Evolutionary conservation across 2,888 invertebrate genomes (phyloP), one percentile per base, ranked within the genome.

Genomic region (Agriotes lineatus): DNA sequence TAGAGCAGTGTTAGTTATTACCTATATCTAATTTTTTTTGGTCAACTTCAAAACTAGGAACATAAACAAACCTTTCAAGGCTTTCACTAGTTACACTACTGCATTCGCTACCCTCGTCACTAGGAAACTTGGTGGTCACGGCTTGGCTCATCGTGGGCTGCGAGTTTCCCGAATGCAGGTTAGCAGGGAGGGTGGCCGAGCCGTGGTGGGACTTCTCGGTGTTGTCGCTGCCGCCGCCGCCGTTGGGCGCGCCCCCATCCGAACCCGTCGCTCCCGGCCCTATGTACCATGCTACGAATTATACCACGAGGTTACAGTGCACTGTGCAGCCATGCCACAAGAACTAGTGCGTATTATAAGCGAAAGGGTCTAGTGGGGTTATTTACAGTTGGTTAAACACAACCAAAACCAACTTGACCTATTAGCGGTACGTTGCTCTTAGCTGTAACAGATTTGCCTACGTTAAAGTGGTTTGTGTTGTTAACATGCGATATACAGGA

Each of bases 41-140:
- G n/a, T n/a, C n/a, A n/a, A n/a, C n/a, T n/a, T n/a, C n/a, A n/a
- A n/a, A n/a, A n/a, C n/a, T 37, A 25, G 7, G 7, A 25, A 7
- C 14, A 16, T 30, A 37, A 45, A 85, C 85, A 85, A 76, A 89
- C 89, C 88, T 88, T 44, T 91, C 91, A 64, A 89, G 90, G 72
- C 92, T 93, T 78, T 95, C 95, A 78, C 94, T 95, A 33, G 95
- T 95, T 62, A 95, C 94, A 62, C 94, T 94, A 72, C 94, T 95
- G 80, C 93, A 94, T 72, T 94, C 95, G 74, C 94, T 94, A 57
- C 93, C 94, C 77, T 94, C 91, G 77, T 91, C 93, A 35, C 93
- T 93, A 63, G 93, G 92, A 84, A 90, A 93, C 85, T 93, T 93
- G 71, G 88, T 88, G 20, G 84, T 77, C 9, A 56, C 75, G 37